Evolutionary conservation across 2,888 invertebrate species (phyloP).

Genomic region (Protophormia terraenovae): DNA sequence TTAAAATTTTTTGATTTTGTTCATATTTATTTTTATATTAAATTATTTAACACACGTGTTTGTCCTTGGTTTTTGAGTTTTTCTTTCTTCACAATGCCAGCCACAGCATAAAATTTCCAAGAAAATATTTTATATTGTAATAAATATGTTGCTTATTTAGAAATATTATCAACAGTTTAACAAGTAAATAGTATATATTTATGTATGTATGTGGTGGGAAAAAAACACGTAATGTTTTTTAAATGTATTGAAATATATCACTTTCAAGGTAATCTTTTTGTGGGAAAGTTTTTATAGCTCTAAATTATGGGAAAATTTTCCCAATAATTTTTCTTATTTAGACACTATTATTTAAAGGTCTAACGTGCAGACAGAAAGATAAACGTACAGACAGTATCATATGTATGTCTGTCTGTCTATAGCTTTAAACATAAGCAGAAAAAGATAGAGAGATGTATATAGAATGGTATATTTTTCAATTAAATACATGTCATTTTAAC

Average conservation of each 20-base stretch:
- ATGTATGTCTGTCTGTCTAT: too few relatives aligned
- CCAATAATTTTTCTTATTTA: not conserved
- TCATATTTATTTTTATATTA: too few relatives aligned
- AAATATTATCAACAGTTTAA: not conserved
- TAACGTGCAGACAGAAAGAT: too few relatives aligned
- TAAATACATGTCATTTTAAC: too few relatives aligned
- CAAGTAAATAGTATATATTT: not conserved
- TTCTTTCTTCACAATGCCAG: not conserved
- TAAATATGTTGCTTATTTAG: not conserved
- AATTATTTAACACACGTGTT: not conserved
- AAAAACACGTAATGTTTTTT: not conserved
- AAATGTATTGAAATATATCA: not conserved
- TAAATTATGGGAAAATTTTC: not conserved
- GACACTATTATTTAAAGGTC: not conserved
- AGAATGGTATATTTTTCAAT: too few relatives aligned
- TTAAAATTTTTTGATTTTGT: too few relatives aligned
- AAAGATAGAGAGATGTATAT: too few relatives aligned
- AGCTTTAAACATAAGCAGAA: too few relatives aligned
- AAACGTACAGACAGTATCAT: too few relatives aligned
- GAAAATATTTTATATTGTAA: not conserved
- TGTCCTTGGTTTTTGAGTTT: not conserved
- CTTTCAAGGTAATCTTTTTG: not conserved
- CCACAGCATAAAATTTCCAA: not conserved
- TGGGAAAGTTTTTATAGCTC: not conserved
- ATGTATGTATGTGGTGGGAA: not conserved